Percentiles rank a stretch among this genome's conserved stretches.
Conservation (phyloP, 2,888 invertebrate species). For the Helicoverpa assulta region DNA sequence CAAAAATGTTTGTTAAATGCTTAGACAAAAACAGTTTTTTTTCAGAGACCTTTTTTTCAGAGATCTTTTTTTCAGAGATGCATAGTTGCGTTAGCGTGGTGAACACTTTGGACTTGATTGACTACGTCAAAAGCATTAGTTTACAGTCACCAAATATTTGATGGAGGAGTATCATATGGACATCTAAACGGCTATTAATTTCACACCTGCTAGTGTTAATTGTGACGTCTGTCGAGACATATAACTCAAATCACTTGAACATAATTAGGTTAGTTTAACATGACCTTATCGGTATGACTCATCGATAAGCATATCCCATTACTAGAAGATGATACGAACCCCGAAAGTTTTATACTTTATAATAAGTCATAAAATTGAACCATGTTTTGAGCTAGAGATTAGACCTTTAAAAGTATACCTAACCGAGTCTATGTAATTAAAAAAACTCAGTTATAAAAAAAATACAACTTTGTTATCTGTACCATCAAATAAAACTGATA, state of each 20-base stretch:
- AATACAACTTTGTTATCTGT: conserved; percentile 26
- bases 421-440: background rate
- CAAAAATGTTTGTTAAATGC: too few relatives aligned
- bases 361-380: too few relatives aligned
- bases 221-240: conserved; percentile 15
- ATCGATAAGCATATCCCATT: background rate
- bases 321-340: background rate
- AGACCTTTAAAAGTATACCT: too few relatives aligned
- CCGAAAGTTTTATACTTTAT: too few relatives aligned
- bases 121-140: too few relatives aligned
- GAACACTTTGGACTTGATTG: too few relatives aligned
- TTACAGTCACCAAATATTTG: too few relatives aligned
- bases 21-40: too few relatives aligned
- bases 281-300: background rate
- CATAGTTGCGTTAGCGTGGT: too few relatives aligned
- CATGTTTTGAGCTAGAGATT: too few relatives aligned
- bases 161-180: background rate
- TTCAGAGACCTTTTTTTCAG: too few relatives aligned
- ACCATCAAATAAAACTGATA: conserved; percentile 47
- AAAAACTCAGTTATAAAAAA: conserved; percentile 23
- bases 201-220: conserved; percentile 13
- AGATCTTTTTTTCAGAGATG: too few relatives aligned
- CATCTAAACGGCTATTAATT: conserved; percentile 16
- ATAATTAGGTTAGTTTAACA: background rate
- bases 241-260: conserved; percentile 23